Percentiles rank a stretch among this genome's conserved stretches.
phyloP scores from a whole-genome alignment of 2,888 invertebrate species.

The Eupithecia subumbrata region DNA sequence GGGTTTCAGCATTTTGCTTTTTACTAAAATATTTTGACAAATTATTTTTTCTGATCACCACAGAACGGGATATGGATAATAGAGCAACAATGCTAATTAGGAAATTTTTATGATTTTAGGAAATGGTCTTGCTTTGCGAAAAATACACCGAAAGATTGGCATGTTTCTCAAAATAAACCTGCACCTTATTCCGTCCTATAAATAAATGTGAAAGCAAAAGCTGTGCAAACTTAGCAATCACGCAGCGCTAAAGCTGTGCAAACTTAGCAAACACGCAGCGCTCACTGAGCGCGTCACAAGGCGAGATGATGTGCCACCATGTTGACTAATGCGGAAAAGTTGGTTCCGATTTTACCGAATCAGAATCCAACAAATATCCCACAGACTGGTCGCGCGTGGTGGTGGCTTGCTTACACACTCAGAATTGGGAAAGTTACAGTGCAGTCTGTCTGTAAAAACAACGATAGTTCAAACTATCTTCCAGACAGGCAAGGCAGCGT shows the following conservation, averaged over 20 bases:
- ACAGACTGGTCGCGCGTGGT: neutral
- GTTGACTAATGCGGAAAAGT: constrained; percentile 42
- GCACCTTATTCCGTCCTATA: neutral
- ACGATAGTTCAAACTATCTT: neutral
- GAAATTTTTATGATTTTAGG: neutral
- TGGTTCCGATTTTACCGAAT: neutral
- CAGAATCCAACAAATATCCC: neutral
- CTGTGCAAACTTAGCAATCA: constrained; percentile 53
- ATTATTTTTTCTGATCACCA: neutral
- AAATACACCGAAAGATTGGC: neutral
- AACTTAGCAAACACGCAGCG: constrained; percentile 54
- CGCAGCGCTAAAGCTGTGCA: constrained; percentile 47
- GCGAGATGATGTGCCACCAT: constrained; percentile 56
- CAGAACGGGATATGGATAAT: neutral
- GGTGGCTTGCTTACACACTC: neutral
- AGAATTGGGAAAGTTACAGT: neutral
- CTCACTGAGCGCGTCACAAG: constrained; percentile 72
- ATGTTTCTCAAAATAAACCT: neutral
- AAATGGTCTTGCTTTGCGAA: neutral
- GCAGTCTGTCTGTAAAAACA: neutral
- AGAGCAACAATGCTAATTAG: neutral
- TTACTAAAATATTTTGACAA: neutral
- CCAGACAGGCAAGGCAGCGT: neutral
- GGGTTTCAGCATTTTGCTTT: neutral
- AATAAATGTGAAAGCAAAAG: constrained; percentile 24